A percentile compares a stretch with the other conserved stretches of the same genome.
phyloP scores from a whole-genome alignment of 2,888 invertebrate species.

The Branchinecta sandiegonensis region DNA sequence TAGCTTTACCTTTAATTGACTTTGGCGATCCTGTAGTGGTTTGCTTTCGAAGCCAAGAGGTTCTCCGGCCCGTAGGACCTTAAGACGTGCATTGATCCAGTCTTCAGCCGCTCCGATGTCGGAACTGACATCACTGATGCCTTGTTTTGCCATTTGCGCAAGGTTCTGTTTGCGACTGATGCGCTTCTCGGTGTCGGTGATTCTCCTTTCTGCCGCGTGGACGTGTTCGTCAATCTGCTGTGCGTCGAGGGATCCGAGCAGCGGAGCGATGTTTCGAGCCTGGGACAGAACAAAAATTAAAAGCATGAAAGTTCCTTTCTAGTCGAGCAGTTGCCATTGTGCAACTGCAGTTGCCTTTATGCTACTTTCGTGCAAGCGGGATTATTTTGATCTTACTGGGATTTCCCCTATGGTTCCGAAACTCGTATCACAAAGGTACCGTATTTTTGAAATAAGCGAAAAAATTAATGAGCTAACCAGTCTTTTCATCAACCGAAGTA shows the following conservation, averaged over 20 bases:
- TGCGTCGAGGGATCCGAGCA: conserved; percentile 56
- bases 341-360: too few species aligned
- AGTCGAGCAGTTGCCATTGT: too few species aligned
- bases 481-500: too few species aligned
- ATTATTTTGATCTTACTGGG: too few species aligned
- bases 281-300: background rate
- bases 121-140: conserved; percentile 59
- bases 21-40: conserved; percentile 56
- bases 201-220: conserved; percentile 66
- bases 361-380: too few species aligned
- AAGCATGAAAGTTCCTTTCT: too few species aligned
- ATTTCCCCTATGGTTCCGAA: too few species aligned
- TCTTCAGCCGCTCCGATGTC: conserved; percentile 64
- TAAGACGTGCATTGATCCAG: conserved; percentile 60
- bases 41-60: conserved; percentile 61
- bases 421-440: too few species aligned
- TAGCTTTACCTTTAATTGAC: conserved; percentile 44
- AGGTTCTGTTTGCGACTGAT: conserved; percentile 66
- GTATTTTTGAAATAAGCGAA: too few species aligned
- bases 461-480: too few species aligned
- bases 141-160: conserved; percentile 65
- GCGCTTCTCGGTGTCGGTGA: conserved; percentile 67
- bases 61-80: conserved; percentile 25
- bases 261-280: conserved; percentile 28
- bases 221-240: conserved; percentile 77